Base-by-base conservation (phyloP, 2,888 invertebrate species). In the Ophioninae sp. region DNA sequence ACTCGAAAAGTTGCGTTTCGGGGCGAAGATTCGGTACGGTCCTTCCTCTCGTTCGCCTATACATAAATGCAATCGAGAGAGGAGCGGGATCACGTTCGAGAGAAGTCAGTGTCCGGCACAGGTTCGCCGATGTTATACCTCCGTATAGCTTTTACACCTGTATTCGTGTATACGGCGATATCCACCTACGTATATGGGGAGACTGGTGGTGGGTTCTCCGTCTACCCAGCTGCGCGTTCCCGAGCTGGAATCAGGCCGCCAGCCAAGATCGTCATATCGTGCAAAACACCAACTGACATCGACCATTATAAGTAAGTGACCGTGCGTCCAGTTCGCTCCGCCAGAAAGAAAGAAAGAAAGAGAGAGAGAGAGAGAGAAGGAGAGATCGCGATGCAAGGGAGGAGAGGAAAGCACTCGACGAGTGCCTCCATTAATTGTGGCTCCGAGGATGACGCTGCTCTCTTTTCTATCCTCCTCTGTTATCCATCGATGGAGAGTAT, bases 171-270 rank as follows among this genome's bases (percentile, higher is more conserved):
- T 88, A 90, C 87, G 88, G 83, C 81, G 85, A 87, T 87, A 87
- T 87, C 86, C 87, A 87, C 86, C 86, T 87, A 87, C 90, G 86
- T 89, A 90, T 90, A 89, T 87, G 88, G 89, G 88, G 89, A 88
- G 88, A 90, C 89, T 87, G 87, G 90, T 88, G 86, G 82, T 84
- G 82, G 82, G 78, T 82, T 67, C 74, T 85, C 73, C 41, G 67
- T 78, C 65, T 57, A 21, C 72, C 57, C 44, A 65, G 39, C 61
- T 64, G 70, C 72, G 56, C 73, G 59, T 74, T 13, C 41, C 7
- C 64, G 59, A 67, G 82, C 37, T 67, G 81, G 84, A 84, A 84
- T 82, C 84, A 84, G 84, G 84, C 84, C 84, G 84, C 81, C 79
- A 64, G 81, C 81, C 84, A 79, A 84, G 84, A 85, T 85, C 88